Evolutionary conservation across 2,888 invertebrate species (phyloP), one percentile per base, ranked within the genome.

Genomic region (Agrotis exclamationis): DNA sequence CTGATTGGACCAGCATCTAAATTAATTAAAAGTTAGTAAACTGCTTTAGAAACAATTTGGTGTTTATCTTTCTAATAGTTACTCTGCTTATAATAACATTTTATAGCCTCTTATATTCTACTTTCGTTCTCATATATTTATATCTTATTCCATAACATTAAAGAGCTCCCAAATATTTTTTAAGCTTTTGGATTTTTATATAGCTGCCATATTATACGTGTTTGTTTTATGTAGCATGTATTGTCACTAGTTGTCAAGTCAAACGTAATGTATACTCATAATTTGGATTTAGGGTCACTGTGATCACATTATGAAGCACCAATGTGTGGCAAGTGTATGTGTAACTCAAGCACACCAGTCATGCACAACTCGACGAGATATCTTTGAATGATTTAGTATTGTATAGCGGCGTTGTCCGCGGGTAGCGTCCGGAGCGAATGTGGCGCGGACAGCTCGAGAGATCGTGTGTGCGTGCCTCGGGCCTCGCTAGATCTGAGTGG

Each of bases 401-500:
- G 80, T 70, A 76, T 77, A 86, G 84, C 82, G 83, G 82, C 74
- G 71, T 78, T 70, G 71, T 79, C 76, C 79, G 70, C 70, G 77
- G 63, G 76, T 59, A 64, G 66, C 60, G n/a, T n/a, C 70, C 48
- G 64, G 70, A 78, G 70, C 63, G 66, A 73, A 76, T 79, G 54
- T 80, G 76, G 78, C 71, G 54, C 58, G 63, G 70, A 58, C 72
- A 66, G 53, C 22, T 58, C n/a, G 48, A n/a, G 64, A 60, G 65
- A 33, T 28, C 58, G 70, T 28, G 60, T 33, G 20, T n/a, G 57
- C 24, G 54, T 16, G 67, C 58, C 70, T 22, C 24, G 54, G 14
- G 67, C 58, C 70, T 22, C 79, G 89, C 97, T 97, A 98, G 96
- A 98, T 98, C 96, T 98, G 98, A 78, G 98, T 98, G 92, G 98